Percentiles rank a stretch among this genome's conserved stretches.
Conservation (phyloP, 2,113 vertebrate genomes). For the Alces alces region DNA sequence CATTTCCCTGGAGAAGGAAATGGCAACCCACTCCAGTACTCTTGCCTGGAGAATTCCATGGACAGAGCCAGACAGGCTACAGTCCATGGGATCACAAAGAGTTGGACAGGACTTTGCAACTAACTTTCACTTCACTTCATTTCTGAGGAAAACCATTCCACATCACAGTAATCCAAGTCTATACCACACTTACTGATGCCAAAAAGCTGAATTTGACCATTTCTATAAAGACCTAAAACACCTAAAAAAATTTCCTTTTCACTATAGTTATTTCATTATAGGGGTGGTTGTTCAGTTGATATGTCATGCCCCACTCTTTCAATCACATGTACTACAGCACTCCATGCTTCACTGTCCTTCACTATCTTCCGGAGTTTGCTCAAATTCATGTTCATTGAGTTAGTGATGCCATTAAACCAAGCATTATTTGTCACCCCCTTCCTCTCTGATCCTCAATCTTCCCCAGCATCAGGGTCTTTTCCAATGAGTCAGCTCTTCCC, state of each 20-base stretch:
- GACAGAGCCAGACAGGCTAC: accelerated
- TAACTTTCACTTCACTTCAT: not conserved
- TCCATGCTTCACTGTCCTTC: not conserved
- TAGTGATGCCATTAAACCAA: not conserved
- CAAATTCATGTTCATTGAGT: not conserved
- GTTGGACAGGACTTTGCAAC: not conserved
- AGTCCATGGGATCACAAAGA: not conserved
- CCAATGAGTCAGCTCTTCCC: not conserved
- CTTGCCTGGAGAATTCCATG: not conserved
- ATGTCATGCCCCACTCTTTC: not conserved
- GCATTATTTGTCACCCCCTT: not conserved
- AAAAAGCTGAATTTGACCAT: not conserved
- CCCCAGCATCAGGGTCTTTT: not conserved
- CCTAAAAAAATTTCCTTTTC: not conserved
- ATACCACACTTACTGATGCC: not conserved
- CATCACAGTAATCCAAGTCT: not conserved
- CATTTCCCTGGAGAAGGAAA: not conserved
- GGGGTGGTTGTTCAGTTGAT: not conserved
- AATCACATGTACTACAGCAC: not conserved
- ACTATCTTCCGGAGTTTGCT: not conserved
- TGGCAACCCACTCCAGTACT: not conserved
- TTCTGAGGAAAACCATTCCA: not conserved
- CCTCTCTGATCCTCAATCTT: not conserved
- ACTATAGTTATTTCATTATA: not conserved
- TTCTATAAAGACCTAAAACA: not conserved